These are phyloP conservation scores for Taenioides sp. DNA, from an alignment of 2,797 vertebrate genomes.

Conservation along the genomic window DNA sequence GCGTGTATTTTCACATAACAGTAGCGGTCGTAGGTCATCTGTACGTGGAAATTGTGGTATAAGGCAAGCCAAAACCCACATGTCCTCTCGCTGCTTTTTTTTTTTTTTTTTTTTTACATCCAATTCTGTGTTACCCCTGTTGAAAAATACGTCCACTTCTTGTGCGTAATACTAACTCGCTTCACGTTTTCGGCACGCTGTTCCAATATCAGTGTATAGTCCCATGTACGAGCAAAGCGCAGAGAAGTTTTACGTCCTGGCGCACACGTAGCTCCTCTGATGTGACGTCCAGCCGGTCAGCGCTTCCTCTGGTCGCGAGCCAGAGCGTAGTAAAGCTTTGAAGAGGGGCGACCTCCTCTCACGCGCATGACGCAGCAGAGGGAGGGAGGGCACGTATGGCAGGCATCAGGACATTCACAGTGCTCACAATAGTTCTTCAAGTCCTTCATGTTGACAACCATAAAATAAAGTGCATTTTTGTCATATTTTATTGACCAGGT, in stretches of 20 bases:
- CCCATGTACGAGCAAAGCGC: not conserved
- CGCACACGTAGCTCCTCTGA: not conserved
- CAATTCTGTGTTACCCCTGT: not conserved
- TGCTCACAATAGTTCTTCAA: not conserved
- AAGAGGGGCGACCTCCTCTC: constrained; percentile 11
- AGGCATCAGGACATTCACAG: not conserved
- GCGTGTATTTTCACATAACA: not conserved
- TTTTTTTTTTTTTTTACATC: not conserved
- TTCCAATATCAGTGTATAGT: not conserved
- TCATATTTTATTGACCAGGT: not conserved
- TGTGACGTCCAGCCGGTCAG: constrained; percentile 1
- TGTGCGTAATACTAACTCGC: not conserved
- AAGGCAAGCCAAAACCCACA: not conserved
- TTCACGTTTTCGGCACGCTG: not conserved
- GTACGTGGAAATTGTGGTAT: too few relatives aligned
- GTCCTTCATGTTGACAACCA: not conserved
- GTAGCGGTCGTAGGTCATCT: not conserved
- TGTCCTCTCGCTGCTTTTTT: not conserved
- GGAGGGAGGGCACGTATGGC: not conserved
- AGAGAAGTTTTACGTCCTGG: not conserved
- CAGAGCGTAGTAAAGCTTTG: constrained; percentile 1
- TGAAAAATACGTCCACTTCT: not conserved
- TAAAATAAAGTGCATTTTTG: not conserved
- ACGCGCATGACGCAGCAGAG: constrained; percentile 24
- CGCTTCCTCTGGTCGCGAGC: not conserved